Evolutionary conservation across 2,888 invertebrate species (phyloP).

Genomic region (Eristalis arbustorum): DNA sequence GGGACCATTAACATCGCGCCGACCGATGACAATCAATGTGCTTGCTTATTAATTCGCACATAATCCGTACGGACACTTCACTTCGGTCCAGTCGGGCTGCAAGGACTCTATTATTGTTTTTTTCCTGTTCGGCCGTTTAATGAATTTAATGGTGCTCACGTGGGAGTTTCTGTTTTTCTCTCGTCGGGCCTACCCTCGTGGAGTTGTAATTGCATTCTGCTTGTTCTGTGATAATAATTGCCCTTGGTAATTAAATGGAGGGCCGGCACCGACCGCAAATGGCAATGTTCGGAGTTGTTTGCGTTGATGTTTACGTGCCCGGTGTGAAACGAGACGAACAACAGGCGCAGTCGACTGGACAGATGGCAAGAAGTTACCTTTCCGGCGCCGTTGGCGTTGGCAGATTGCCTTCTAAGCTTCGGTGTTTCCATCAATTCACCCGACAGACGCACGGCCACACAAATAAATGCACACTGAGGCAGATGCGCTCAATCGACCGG

Average conservation of each 20-base stretch:
- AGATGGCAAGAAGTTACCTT: background rate
- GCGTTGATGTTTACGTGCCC: background rate
- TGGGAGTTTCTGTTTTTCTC: background rate
- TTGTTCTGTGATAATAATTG: slow-evolving; percentile 7
- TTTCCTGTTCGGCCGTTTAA: slow-evolving; percentile 16
- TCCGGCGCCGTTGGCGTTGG: background rate
- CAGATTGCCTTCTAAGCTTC: background rate
- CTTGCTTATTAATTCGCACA: slow-evolving; percentile 47
- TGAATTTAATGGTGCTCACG: slow-evolving; percentile 30
- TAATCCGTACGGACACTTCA: slow-evolving; percentile 39
- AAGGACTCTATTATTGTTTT: slow-evolving; percentile 10
- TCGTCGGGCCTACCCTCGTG: background rate
- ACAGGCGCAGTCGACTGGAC: background rate
- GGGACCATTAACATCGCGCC: slow-evolving; percentile 50
- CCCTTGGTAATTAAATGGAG: slow-evolving; percentile 1
- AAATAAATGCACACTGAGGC: too few relatives aligned
- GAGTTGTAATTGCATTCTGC: slow-evolving; percentile 1
- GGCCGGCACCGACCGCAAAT: background rate
- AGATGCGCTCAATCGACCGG: too few relatives aligned
- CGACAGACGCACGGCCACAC: too few relatives aligned
- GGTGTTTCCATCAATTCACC: background rate
- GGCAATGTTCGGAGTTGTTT: background rate
- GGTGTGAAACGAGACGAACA: background rate
- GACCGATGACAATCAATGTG: slow-evolving; percentile 60
- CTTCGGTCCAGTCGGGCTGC: slow-evolving; percentile 13